A percentile compares a stretch with the other conserved stretches of the same genome.
Evolutionary conservation across 2,797 vertebrate genomes (phyloP).

Genomic region (Chelon labrosus): DNA sequence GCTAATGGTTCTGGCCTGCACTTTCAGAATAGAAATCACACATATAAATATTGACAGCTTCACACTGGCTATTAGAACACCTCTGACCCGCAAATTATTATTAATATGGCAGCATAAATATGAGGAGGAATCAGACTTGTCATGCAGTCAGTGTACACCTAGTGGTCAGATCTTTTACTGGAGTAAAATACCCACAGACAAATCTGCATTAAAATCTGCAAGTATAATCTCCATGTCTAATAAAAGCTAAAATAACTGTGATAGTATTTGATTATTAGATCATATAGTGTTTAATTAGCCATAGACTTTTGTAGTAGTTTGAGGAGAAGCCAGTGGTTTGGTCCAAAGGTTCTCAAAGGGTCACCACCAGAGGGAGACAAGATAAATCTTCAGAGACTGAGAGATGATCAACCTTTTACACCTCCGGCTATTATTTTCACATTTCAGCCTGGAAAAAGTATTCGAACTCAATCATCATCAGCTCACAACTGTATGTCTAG

Average conservation of each 20-base stretch:
- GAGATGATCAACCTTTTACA: no score
- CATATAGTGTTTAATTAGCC: not conserved
- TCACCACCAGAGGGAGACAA: no score
- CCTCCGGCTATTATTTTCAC: no score
- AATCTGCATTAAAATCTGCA: no score
- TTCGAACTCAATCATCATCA: no score
- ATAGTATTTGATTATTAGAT: no score
- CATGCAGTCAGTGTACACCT: not conserved
- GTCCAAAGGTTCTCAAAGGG: no score
- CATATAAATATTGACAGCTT: slow-evolving; percentile 12
- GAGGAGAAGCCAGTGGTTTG: not conserved
- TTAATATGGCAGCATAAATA: not conserved
- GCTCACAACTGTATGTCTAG: no score
- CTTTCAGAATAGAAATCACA: not conserved
- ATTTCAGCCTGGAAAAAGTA: no score
- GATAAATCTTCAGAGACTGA: no score
- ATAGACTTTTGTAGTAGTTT: not conserved
- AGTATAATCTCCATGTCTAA: no score
- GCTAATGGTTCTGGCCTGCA: not conserved
- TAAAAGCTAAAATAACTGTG: no score
- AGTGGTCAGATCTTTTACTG: not conserved
- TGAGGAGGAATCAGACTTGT: not conserved
- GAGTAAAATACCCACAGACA: not conserved
- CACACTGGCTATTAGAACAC: not conserved
- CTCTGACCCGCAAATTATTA: not conserved